Evolutionary conservation across 53 echinoderm and acorn worm species (phyloP), one percentile per base, ranked within the genome.

Genomic region (Arbacia lixula): DNA sequence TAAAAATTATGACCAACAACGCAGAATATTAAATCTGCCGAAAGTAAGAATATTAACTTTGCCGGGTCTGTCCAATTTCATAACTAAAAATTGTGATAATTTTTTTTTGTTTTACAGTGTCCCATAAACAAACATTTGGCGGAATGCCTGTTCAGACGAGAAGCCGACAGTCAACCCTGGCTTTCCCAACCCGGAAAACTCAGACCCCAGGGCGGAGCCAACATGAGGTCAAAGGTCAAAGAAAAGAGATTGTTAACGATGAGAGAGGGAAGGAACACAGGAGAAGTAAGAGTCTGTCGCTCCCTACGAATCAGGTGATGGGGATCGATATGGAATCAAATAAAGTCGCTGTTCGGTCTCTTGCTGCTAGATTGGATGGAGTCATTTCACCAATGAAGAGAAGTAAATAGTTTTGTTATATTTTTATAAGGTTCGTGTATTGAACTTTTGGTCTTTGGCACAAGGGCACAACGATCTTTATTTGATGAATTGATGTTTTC

Each of bases 61-160:
- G n/a, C n/a, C n/a, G n/a, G n/a, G n/a, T n/a, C n/a, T n/a, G n/a
- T n/a, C n/a, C n/a, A n/a, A n/a, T n/a, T n/a, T n/a, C n/a, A n/a
- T n/a, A n/a, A n/a, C n/a, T n/a, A n/a, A n/a, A n/a, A n/a, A n/a
- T n/a, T n/a, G n/a, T 14, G 49, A 46, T 46, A 46, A 46, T 14
- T 46, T 46, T 46, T 46, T 14, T 46, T 46, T 46, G 9, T 10
- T 46, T 46, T 46, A 14, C 49, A 46, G 49, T 10, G 8, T 14
- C n/a, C n/a, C n/a, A n/a, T n/a, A n/a, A n/a, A n/a, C n/a, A n/a
- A n/a, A 46, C 49, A 14, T 46, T 46, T 14, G 8, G 14, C 39
- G 58, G 36, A 36, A 78, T 78, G 78, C 78, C 78, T 24, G 60
- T 78, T 0, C 60, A 78, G 34, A 78, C 78, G 10, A 36, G 78